Evolutionary conservation across 2,113 vertebrate genomes (phyloP), one percentile per base, ranked within the genome.

Genomic region (Poecile atricapillus): DNA sequence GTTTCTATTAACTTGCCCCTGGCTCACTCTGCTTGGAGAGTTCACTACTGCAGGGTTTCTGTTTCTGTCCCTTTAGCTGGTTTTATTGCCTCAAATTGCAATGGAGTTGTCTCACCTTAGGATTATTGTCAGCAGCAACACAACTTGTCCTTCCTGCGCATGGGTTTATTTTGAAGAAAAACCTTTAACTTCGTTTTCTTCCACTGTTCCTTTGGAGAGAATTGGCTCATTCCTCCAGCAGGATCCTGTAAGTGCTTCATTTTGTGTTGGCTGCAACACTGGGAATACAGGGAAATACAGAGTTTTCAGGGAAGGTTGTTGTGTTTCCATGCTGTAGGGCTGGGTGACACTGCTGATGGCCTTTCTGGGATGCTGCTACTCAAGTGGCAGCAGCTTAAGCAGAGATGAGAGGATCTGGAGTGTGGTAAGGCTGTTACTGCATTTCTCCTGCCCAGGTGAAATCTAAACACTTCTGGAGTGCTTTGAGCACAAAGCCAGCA

Each of bases 171-270:
- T 79, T 35, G 23, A 55, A 74, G 67, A 39, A 73, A 86, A 93
- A 7, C 1, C 4, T 31, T 14, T 17, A 15, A 33, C 10, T 74
- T 46, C 11, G 6, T 55, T 62, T 83, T 59, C 10, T 94, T 68
- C 27, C 9, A 9, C 13, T 21, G 21, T 16, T 80, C 49, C 41
- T 69, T 63, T 74, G 46, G 44, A 68, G 82, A 13, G 33, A 89
- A 43, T 37, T 77, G 31, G 21, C 21, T 58, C 49, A 73, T 91
- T 50, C 12, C 33, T 64, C 55, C 46, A 28, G n/a, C 28, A 44
- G 59, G 69, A 44, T 62, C 43, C 12, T 0, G 0, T 1, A 43
- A 59, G 27, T 10, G 2, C 47, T 79, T 68, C 1, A 0, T 68
- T 89, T 49, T 81, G 0, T 41, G 59, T 77, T 52, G 49, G 49